Conservation (phyloP, 2,113 vertebrate species). For the Pica pica region DNA sequence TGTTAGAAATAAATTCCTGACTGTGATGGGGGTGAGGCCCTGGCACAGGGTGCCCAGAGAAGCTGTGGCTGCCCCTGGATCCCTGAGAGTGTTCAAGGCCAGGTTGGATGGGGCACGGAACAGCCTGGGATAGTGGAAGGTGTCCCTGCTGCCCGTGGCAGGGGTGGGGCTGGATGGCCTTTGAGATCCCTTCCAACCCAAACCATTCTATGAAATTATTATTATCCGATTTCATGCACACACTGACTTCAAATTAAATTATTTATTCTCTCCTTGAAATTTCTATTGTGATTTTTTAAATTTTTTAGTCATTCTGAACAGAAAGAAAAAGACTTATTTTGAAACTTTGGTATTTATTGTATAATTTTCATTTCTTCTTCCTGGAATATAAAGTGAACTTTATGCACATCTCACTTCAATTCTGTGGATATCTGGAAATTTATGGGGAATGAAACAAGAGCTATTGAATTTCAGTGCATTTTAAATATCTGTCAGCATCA, state of each 20-base stretch:
- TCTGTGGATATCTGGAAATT: background rate
- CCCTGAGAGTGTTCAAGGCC: background rate
- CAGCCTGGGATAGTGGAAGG: accelerated
- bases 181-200: background rate
- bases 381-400: background rate
- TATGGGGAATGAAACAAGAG: background rate
- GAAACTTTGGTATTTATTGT: background rate
- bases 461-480: background rate
- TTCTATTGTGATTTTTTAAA: background rate
- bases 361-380: background rate
- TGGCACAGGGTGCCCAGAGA: background rate
- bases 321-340: background rate
- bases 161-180: accelerated
- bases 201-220: background rate
- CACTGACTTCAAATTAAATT: background rate
- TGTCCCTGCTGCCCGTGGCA: background rate
- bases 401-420: background rate
- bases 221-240: background rate
- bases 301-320: background rate
- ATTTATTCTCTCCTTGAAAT: background rate
- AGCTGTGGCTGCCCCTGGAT: background rate
- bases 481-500: background rate
- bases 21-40: background rate
- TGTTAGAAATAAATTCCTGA: background rate
- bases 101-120: accelerated